Conservation (phyloP, 2,113 vertebrate genomes). For the Oryctolagus cuniculus region mOryCun1.1 NC_091436.1:34042001-34042500, state of each 20-base stretch:
- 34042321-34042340: not conserved
- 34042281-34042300: not conserved
- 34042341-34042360: constrained; percentile 43
- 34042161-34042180: not conserved
- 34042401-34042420: not conserved
- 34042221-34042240: not conserved
- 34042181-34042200: not conserved
- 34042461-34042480: too few species aligned
- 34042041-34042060: not conserved
- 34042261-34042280: constrained; percentile 11
- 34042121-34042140: not conserved
- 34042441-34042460: not conserved
- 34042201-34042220: not conserved
- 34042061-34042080: constrained; percentile 22
- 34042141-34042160: not conserved
- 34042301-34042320: constrained; percentile 39
- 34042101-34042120: not conserved
- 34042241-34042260: not conserved
- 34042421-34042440: not conserved
- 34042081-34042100: not conserved
- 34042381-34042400: not conserved
- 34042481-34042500: too few species aligned
- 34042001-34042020: not conserved
- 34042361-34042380: not conserved
- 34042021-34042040: not conserved